These are phyloP conservation scores for Hippoglossus stenolepis DNA, from an alignment of 2,113 vertebrate species.

Conservation along the genomic window DNA sequence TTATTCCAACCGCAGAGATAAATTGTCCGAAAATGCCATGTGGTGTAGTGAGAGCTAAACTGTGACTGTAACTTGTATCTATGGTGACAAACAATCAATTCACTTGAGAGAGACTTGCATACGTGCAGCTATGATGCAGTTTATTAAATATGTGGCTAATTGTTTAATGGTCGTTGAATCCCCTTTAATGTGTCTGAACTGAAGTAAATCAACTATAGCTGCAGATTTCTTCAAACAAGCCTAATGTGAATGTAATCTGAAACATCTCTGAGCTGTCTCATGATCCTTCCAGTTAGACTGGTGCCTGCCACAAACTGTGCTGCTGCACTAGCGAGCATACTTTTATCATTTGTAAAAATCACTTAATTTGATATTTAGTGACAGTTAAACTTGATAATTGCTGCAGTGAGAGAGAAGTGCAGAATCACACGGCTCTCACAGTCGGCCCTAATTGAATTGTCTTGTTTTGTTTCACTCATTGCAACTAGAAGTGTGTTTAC, in stretches of 20 bases:
- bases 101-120: background rate
- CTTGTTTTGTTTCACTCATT: background rate
- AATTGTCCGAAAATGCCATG: background rate
- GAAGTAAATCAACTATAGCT: conserved; percentile 24
- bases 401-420: background rate
- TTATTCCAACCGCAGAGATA: background rate
- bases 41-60: background rate
- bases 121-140: background rate
- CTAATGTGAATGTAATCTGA: background rate
- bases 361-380: background rate
- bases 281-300: background rate
- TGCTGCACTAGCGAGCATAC: background rate
- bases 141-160: conserved; percentile 9
- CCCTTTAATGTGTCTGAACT: conserved; percentile 1
- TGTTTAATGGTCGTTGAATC: background rate
- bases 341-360: background rate
- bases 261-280: background rate
- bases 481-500: background rate
- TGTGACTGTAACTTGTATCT: background rate
- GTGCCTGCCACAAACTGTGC: background rate
- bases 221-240: background rate
- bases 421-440: background rate
- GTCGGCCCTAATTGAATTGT: background rate
- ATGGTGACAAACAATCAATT: background rate
- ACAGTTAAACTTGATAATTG: background rate